Conservation (phyloP, 1,140 invertebrate species). For the Heliconius melpomene region DNA sequence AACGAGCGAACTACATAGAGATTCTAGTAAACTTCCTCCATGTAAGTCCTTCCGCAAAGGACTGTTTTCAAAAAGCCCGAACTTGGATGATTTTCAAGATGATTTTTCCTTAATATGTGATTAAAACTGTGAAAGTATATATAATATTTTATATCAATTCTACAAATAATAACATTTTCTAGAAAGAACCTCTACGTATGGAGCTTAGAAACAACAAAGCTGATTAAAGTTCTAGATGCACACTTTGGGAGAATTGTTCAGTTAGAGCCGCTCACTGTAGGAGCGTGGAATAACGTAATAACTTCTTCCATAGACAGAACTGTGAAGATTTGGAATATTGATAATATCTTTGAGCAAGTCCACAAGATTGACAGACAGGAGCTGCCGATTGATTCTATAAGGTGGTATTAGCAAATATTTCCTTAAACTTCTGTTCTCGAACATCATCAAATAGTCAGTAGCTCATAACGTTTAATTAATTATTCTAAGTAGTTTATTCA, state of each 20-base stretch:
- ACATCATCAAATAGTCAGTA: too few species aligned
- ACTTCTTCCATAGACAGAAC: constrained; percentile 98
- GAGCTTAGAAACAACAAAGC: constrained; percentile 88
- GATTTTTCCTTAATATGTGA: too few species aligned
- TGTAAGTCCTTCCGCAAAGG: too few species aligned
- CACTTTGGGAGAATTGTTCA: constrained; percentile 98
- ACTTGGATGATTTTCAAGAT: too few species aligned
- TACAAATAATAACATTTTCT: constrained; percentile 39
- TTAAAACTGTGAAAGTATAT: background rate
- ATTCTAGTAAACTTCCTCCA: too few species aligned
- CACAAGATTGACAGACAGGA: constrained; percentile 98
- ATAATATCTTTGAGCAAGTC: constrained; percentile 99
- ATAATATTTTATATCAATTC: background rate
- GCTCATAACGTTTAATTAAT: too few species aligned
- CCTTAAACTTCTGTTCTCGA: too few species aligned
- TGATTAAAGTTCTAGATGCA: constrained; percentile 96
- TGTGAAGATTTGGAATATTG: constrained; percentile 99
- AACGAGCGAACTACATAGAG: too few species aligned
- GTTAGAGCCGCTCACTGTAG: constrained; percentile 91
- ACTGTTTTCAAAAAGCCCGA: too few species aligned
- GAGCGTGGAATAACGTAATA: constrained; percentile 96
- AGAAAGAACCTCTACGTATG: constrained; percentile 98
- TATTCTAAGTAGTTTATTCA: too few species aligned
- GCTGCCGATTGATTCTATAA: constrained; percentile 95
- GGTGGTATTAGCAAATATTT: constrained; percentile 72